These are phyloP conservation scores for Thymelicus sylvestris DNA, from an alignment of 2,888 invertebrate genomes.

Conservation along the genomic window DNA sequence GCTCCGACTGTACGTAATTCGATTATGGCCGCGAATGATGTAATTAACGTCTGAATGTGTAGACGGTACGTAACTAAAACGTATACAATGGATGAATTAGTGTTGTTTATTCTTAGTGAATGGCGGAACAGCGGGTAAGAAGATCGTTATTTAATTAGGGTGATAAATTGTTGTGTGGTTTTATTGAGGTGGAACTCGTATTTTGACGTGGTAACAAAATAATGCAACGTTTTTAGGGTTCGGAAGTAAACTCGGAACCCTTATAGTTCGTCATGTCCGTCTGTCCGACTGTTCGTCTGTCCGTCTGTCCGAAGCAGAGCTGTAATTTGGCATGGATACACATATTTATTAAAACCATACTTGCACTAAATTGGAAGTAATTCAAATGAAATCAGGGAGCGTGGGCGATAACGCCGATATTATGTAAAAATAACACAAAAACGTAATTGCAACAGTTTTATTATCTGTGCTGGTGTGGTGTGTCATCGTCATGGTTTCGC, in stretches of 20 bases:
- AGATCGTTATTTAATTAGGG: background rate
- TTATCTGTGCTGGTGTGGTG: constrained; percentile 7
- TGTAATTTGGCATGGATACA: too few species aligned
- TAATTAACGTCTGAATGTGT: constrained; percentile 5
- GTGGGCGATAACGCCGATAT: background rate
- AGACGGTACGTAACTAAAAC: background rate
- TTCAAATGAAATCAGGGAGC: background rate
- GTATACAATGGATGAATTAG: constrained; percentile 1
- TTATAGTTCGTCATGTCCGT: too few species aligned
- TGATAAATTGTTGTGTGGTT: too few species aligned
- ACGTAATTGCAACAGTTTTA: constrained; percentile 12
- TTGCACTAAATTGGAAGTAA: background rate
- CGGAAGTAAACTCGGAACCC: too few species aligned
- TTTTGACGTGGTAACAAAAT: too few species aligned
- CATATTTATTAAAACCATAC: too few species aligned
- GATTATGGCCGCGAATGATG: constrained; percentile 6
- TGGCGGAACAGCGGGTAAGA: background rate
- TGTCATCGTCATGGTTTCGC: background rate
- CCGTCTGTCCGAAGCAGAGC: too few species aligned
- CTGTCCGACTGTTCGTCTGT: too few species aligned
- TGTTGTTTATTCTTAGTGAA: background rate
- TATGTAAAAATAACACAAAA: constrained; percentile 5
- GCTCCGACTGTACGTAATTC: constrained; percentile 6
- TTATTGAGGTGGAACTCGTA: too few species aligned
- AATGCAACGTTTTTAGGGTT: too few species aligned